Evolutionary conservation across 2,113 vertebrate species (phyloP).

Genomic region (Phocoena sinus): DNA sequence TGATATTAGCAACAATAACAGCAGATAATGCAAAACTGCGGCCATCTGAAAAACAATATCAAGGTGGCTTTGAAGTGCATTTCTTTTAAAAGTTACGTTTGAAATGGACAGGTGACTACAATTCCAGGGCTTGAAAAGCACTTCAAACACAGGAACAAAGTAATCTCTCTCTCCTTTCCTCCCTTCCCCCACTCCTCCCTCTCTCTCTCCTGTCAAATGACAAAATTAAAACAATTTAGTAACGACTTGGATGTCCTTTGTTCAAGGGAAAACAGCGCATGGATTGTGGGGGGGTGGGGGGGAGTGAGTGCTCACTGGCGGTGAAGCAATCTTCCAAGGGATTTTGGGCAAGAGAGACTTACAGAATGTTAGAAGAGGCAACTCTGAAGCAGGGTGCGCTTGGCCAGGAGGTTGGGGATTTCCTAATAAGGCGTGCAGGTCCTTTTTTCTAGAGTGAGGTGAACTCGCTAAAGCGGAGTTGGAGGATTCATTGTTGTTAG

Average conservation of each 20-base stretch:
- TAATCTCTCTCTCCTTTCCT: neutral
- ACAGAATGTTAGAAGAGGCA: neutral
- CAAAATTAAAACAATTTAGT: neutral
- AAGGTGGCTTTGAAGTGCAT: neutral
- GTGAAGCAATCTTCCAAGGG: neutral
- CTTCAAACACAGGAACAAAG: neutral
- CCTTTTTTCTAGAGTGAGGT: neutral
- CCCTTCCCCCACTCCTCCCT: too few species aligned
- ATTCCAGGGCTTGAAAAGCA: neutral
- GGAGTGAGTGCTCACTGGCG: neutral
- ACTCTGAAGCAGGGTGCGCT: neutral
- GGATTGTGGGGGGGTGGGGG: fast-evolving
- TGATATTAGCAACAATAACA: neutral
- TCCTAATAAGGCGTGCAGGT: neutral
- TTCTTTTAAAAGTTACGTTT: neutral
- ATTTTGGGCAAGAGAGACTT: neutral
- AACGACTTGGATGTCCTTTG: neutral
- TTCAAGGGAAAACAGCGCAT: neutral
- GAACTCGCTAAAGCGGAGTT: fast-evolving
- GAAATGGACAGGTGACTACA: neutral
- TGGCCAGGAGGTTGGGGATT: neutral
- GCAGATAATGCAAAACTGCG: neutral
- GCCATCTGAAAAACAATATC: neutral
- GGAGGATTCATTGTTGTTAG: neutral
- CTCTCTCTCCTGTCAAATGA: neutral